phyloP scores from a whole-genome alignment of 2,113 vertebrate genomes.

The Lonchura striata region DNA sequence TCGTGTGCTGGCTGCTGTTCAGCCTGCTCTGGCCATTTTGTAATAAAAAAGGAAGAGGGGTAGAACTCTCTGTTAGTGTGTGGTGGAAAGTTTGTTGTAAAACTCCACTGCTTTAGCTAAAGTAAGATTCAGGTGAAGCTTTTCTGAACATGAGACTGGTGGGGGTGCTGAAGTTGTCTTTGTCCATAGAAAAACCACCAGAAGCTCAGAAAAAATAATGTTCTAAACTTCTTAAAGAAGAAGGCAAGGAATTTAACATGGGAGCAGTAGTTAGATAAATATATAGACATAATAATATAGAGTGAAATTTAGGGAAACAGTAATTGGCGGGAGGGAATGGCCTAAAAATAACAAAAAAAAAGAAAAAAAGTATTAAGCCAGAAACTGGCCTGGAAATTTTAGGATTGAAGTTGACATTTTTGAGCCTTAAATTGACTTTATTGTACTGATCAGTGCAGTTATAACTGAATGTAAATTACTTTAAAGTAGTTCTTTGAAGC shows the following conservation, averaged over 20 bases:
- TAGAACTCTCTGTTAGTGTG: background rate
- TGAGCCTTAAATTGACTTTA: background rate
- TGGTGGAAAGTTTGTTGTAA: background rate
- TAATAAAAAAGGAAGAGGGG: background rate
- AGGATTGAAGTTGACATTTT: background rate
- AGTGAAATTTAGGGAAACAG: background rate
- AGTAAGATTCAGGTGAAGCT: background rate
- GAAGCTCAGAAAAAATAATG: background rate
- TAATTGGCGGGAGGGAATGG: background rate
- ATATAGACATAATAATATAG: background rate
- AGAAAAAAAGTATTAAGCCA: background rate
- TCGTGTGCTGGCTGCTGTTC: rapidly evolving
- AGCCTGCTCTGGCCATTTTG: background rate
- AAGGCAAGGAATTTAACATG: background rate
- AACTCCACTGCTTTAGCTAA: background rate
- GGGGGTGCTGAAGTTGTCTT: background rate
- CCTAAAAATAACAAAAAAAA: background rate
- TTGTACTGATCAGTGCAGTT: background rate
- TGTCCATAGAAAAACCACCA: background rate
- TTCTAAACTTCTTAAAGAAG: background rate
- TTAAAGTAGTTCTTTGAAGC: background rate
- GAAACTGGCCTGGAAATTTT: background rate
- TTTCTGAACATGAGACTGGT: background rate
- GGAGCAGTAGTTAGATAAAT: background rate
- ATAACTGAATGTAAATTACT: background rate